Percentiles rank a stretch among this genome's conserved stretches.
Evolutionary conservation across 2,888 invertebrate genomes (phyloP).

Genomic region (Cerastis rubricosa): DNA sequence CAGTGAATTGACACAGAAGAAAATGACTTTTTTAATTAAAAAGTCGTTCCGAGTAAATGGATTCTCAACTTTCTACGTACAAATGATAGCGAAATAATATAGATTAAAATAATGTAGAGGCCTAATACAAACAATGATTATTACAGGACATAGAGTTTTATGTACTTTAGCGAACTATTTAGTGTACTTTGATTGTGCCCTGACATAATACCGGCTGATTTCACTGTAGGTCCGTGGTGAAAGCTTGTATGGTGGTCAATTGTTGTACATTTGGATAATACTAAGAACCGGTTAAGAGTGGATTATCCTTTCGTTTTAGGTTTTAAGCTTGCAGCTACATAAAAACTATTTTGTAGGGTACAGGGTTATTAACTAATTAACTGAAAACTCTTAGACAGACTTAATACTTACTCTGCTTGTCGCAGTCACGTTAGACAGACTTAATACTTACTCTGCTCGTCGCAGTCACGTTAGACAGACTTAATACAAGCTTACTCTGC

Average conservation of each 20-base stretch:
- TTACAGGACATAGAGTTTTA: slow-evolving; percentile 29
- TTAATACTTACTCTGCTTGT: too few relatives aligned
- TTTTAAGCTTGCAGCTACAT: neutral
- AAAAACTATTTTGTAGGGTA: neutral
- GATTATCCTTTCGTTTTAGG: neutral
- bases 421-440: too few relatives aligned
- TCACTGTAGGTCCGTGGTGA: slow-evolving; percentile 8
- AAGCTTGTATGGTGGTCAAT: slow-evolving; percentile 8
- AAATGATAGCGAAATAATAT: slow-evolving; percentile 51
- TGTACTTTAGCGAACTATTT: slow-evolving; percentile 20
- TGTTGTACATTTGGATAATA: neutral
- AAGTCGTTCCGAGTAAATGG: slow-evolving; percentile 40
- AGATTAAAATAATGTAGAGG: slow-evolving; percentile 46
- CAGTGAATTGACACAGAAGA: too few relatives aligned
- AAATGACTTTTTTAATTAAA: too few relatives aligned
- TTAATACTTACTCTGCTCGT: too few relatives aligned
- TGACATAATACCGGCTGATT: neutral
- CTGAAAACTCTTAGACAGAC: neutral
- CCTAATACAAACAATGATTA: slow-evolving; percentile 40
- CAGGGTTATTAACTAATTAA: neutral
- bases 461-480: too few relatives aligned
- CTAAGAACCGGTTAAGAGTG: neutral
- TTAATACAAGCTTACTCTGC: too few relatives aligned
- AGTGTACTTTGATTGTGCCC: slow-evolving; percentile 35
- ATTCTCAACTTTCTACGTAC: slow-evolving; percentile 50